phyloP scores from a whole-genome alignment of 2,888 invertebrate genomes.

The Acrobasis suavella region DNA sequence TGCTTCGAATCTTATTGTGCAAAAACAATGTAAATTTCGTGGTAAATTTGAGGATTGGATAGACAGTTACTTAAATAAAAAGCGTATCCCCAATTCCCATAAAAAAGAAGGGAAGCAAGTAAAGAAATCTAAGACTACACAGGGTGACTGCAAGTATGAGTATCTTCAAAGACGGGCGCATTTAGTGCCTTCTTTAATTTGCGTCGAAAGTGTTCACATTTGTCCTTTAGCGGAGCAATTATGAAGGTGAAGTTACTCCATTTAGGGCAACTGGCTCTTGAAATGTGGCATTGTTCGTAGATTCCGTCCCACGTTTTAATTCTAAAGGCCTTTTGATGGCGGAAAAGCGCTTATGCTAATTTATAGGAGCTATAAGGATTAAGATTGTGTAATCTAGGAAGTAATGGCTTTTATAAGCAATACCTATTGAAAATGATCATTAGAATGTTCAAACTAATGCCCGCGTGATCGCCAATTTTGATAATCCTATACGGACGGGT shows the following conservation, averaged over 20 bases:
- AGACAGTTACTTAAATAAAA: too few species aligned
- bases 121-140: too few species aligned
- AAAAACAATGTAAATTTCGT: too few species aligned
- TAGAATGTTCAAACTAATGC: too few species aligned
- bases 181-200: background rate
- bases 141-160: too few species aligned
- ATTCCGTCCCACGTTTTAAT: conserved; percentile 27
- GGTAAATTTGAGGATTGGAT: too few species aligned
- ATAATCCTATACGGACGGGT: too few species aligned
- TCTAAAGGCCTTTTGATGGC: conserved; percentile 8
- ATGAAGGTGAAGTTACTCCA: conserved; percentile 57
- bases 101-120: too few species aligned
- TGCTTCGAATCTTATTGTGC: too few species aligned
- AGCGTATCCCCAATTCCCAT: too few species aligned
- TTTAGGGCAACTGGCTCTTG: conserved; percentile 49
- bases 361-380: background rate
- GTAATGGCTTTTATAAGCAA: background rate
- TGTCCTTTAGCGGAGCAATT: conserved; percentile 57
- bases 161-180: background rate
- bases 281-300: conserved; percentile 45
- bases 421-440: too few species aligned
- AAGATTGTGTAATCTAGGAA: background rate
- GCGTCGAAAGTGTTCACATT: conserved; percentile 42
- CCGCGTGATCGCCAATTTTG: too few species aligned
- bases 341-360: conserved; percentile 9